Conservation (phyloP, 2,888 invertebrate genomes). For the Zonitis immaculata region DNA sequence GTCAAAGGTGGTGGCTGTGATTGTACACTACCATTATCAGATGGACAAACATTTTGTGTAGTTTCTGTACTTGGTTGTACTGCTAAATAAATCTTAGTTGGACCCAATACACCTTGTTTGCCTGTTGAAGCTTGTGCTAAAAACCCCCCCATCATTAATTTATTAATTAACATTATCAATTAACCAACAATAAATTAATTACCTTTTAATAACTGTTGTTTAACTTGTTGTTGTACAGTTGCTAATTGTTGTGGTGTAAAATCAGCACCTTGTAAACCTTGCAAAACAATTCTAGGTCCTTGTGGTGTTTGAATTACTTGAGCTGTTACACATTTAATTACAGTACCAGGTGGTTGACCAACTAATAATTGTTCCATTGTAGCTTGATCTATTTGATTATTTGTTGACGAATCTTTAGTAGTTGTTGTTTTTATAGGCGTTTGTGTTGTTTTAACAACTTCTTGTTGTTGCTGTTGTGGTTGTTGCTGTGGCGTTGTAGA, state of each 20-base stretch:
- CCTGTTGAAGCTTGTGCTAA: conserved; percentile 82
- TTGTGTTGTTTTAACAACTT: conserved; percentile 8
- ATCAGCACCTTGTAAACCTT: conserved; percentile 78
- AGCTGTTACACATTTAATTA: conserved; percentile 82
- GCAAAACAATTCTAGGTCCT: conserved; percentile 80
- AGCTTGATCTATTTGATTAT: conserved; percentile 37
- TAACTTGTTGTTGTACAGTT: conserved; percentile 83
- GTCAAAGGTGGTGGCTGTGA: conserved; percentile 9
- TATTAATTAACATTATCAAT: neutral
- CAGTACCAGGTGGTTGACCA: conserved; percentile 79
- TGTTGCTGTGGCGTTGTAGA: conserved; percentile 7
- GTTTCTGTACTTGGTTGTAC: conserved; percentile 64
- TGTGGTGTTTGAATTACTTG: conserved; percentile 81
- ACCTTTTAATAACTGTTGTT: conserved; percentile 84
- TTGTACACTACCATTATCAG: neutral
- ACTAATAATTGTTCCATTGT: conserved; percentile 69
- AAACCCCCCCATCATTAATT: conserved; percentile 28
- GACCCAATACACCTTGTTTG: conserved; percentile 78
- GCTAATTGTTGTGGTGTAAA: conserved; percentile 77
- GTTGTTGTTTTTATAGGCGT: conserved; percentile 31
- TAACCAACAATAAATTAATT: conserved; percentile 25
- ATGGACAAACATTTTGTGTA: neutral
- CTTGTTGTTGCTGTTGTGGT: conserved; percentile 2
- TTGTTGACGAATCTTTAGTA: conserved; percentile 15
- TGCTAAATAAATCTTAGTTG: conserved; percentile 80